phyloP scores from a whole-genome alignment of 37 sponge, comb jelly and placozoan genomes.

The Halisarca cf. caerulea region DNA sequence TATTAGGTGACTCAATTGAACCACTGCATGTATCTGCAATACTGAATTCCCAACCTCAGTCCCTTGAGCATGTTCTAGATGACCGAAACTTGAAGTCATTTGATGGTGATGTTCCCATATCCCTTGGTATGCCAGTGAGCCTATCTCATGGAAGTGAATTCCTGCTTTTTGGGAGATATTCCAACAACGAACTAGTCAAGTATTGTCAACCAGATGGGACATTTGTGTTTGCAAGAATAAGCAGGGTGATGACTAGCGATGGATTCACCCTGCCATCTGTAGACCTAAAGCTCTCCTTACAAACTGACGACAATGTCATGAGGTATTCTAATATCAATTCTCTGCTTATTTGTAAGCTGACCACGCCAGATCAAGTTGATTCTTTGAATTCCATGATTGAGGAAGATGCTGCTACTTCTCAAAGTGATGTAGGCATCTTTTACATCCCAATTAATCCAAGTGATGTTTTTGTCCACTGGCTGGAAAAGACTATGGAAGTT shows the following conservation, averaged over 20 bases:
- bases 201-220: slow-evolving; percentile 8
- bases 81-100: background rate
- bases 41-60: background rate
- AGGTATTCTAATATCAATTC: background rate
- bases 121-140: background rate
- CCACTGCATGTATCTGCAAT: background rate
- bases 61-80: slow-evolving; percentile 9
- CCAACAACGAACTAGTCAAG: background rate
- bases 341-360: background rate
- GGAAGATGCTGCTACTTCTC: no score
- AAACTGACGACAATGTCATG: no score
- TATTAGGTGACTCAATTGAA: background rate
- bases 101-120: background rate
- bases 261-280: no score
- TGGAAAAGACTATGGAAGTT: background rate
- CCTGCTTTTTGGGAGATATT: background rate
- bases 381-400: background rate
- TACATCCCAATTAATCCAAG: background rate
- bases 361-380: background rate
- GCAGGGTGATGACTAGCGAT: background rate
- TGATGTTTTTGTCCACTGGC: background rate
- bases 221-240: background rate
- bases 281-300: no score
- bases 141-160: background rate
- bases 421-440: background rate